phyloP scores from a whole-genome alignment of 2,797 vertebrate species.

The Craterocephalus amniculus region DNA sequence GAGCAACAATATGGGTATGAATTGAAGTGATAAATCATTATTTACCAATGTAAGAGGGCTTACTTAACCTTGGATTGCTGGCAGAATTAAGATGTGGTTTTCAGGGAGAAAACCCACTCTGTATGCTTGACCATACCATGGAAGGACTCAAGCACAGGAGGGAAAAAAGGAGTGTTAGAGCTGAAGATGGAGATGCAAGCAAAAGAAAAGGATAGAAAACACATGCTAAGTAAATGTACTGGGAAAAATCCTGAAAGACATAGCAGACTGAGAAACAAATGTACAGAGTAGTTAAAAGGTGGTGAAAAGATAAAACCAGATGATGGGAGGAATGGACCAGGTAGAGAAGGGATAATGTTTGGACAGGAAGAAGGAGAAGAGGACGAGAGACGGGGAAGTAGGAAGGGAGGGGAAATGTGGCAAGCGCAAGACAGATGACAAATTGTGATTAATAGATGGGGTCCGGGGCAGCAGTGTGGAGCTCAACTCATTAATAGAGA shows the following conservation, averaged over 20 bases:
- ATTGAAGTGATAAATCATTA: slow-evolving; percentile 74
- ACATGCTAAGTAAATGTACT: slow-evolving; percentile 53
- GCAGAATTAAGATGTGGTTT: slow-evolving; percentile 78
- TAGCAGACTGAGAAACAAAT: slow-evolving; percentile 36
- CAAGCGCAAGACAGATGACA: slow-evolving; percentile 76
- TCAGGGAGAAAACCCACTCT: slow-evolving; percentile 68
- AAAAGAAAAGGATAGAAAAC: slow-evolving; percentile 52
- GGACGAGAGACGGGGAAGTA: neutral
- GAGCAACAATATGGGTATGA: slow-evolving; percentile 62
- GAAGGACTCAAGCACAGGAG: slow-evolving; percentile 47
- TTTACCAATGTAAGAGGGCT: slow-evolving; percentile 73
- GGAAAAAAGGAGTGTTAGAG: slow-evolving; percentile 28
- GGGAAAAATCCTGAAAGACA: slow-evolving; percentile 27
- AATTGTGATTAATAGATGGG: slow-evolving; percentile 85
- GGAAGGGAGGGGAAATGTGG: slow-evolving; percentile 25
- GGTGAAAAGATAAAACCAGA: slow-evolving; percentile 48
- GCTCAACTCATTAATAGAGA: slow-evolving; percentile 83
- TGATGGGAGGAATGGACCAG: slow-evolving; percentile 44
- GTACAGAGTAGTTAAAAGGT: slow-evolving; percentile 30
- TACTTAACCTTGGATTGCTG: slow-evolving; percentile 78
- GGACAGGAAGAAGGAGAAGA: slow-evolving; percentile 9
- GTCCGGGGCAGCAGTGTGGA: slow-evolving; percentile 81
- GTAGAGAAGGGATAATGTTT: slow-evolving; percentile 37
- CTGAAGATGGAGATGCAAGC: slow-evolving; percentile 62
- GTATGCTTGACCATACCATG: slow-evolving; percentile 75